phyloP scores from a whole-genome alignment of 2,797 vertebrate genomes.

The Pangasius macronema region DNA sequence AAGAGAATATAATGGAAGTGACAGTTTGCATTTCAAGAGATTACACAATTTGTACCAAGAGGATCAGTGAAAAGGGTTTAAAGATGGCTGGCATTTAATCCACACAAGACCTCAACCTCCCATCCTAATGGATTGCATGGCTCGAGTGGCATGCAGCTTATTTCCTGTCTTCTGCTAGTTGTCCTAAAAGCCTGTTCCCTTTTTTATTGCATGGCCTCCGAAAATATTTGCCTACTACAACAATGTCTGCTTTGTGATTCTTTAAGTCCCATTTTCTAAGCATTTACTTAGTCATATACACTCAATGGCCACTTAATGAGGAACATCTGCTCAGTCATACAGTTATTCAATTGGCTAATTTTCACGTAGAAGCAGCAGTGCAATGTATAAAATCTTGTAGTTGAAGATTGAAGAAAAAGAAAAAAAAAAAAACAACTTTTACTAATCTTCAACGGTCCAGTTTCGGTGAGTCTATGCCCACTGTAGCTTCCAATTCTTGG shows the following conservation, averaged over 20 bases:
- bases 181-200: slow-evolving; percentile 71
- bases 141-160: not conserved
- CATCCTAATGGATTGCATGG: slow-evolving; percentile 11
- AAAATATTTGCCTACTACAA: slow-evolving; percentile 63
- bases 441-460: not conserved
- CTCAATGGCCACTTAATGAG: not conserved
- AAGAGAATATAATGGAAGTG: slow-evolving; percentile 21
- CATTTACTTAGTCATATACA: not conserved
- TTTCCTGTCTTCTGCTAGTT: slow-evolving; percentile 64
- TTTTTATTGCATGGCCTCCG: slow-evolving; percentile 69
- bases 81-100: slow-evolving; percentile 8
- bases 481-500: not conserved
- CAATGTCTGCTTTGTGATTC: not conserved
- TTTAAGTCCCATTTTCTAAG: too few species aligned
- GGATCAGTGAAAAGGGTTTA: not conserved
- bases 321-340: not conserved
- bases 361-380: not conserved
- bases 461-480: not conserved
- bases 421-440: not conserved
- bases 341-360: not conserved
- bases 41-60: slow-evolving; percentile 11
- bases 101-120: not conserved
- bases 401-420: not conserved
- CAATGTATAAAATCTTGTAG: not conserved
- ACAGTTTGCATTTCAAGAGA: slow-evolving; percentile 31